Conservation (phyloP, 1,140 invertebrate species). For the Drosophila elegans region DNA sequence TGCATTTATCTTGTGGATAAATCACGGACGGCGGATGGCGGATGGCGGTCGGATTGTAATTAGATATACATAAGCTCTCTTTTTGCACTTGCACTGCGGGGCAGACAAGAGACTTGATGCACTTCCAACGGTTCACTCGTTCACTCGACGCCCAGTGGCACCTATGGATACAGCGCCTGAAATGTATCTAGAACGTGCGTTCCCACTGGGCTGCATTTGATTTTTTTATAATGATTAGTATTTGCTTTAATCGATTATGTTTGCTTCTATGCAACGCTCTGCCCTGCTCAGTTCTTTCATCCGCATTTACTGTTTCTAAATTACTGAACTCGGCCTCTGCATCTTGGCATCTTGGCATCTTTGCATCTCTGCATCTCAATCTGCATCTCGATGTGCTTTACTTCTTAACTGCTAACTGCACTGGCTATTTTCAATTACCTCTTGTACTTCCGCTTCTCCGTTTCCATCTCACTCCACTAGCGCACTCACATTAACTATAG, state of each 20-base stretch:
- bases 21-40: slow-evolving; percentile 38
- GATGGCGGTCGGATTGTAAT: slow-evolving; percentile 78
- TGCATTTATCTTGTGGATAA: slow-evolving; percentile 82
- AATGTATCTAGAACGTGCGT: slow-evolving; percentile 75
- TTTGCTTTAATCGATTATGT: slow-evolving; percentile 75
- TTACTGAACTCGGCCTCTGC: slow-evolving; percentile 50
- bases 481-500: slow-evolving; percentile 56
- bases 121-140: slow-evolving; percentile 71
- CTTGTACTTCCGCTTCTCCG: slow-evolving; percentile 51
- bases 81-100: slow-evolving; percentile 52
- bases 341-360: slow-evolving; percentile 12
- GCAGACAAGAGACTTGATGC: slow-evolving; percentile 59
- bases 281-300: slow-evolving; percentile 31
- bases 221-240: slow-evolving; percentile 70
- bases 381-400: slow-evolving; percentile 18
- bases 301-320: slow-evolving; percentile 32
- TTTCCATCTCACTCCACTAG: slow-evolving; percentile 42
- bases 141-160: slow-evolving; percentile 67
- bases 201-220: slow-evolving; percentile 46
- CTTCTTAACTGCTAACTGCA: slow-evolving; percentile 52
- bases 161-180: slow-evolving; percentile 64
- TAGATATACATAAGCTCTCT: slow-evolving; percentile 59
- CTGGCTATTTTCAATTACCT: slow-evolving; percentile 74
- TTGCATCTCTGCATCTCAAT: slow-evolving; percentile 9
- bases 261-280: slow-evolving; percentile 43